Conservation (phyloP, 2,113 vertebrate genomes). For the Albula goreensis region DNA sequence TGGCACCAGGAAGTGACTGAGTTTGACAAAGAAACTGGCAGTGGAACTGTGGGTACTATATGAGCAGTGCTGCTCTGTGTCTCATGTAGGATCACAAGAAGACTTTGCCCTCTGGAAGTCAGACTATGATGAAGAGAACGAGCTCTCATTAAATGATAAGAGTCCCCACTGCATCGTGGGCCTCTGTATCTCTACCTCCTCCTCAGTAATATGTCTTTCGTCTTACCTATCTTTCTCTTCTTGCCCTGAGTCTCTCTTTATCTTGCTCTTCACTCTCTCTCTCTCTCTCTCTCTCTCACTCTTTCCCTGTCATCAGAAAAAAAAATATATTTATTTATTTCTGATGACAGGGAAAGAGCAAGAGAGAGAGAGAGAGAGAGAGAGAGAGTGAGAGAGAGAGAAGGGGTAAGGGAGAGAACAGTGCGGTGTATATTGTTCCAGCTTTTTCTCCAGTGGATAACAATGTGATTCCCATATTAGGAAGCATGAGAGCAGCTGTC, state of each 20-base stretch:
- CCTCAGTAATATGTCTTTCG: background rate
- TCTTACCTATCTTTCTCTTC: background rate
- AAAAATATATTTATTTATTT: too few species aligned
- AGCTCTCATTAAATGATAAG: conserved; percentile 10
- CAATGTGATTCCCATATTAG: background rate
- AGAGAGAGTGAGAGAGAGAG: background rate
- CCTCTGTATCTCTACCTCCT: background rate
- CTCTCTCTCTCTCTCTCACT: background rate
- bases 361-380: background rate
- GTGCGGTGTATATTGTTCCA: background rate
- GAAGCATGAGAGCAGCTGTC: background rate
- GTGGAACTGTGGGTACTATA: background rate
- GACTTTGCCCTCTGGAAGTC: background rate
- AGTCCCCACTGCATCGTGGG: background rate
- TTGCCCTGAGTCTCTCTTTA: background rate
- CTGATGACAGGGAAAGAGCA: too few species aligned
- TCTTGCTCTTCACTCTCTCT: background rate
- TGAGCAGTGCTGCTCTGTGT: background rate
- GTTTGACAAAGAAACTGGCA: background rate
- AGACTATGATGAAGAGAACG: background rate
- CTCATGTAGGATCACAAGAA: background rate
- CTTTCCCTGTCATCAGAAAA: too few species aligned
- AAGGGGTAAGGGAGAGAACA: background rate
- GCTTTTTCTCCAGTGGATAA: background rate
- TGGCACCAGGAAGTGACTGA: background rate